Evolutionary conservation across 2,888 invertebrate species (phyloP).

Genomic region (Beris chalybata): DNA sequence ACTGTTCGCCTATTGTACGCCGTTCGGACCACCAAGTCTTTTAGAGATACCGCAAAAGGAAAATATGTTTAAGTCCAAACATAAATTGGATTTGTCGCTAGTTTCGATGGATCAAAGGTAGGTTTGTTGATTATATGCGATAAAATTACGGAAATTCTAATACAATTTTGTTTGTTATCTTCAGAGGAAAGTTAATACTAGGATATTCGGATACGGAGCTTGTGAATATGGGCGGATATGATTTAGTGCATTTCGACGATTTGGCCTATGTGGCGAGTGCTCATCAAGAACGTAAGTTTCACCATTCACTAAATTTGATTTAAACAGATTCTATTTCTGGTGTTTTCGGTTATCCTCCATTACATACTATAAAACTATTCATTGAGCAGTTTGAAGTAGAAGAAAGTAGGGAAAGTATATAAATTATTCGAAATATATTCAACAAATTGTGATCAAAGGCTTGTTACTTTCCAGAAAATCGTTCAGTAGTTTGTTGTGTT

Average conservation of each 20-base stretch:
- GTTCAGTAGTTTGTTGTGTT: too few species aligned
- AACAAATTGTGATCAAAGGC: not conserved
- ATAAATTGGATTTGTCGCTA: constrained; percentile 93
- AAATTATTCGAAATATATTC: constrained; percentile 3
- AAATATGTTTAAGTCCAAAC: constrained; percentile 99
- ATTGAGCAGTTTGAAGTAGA: too few species aligned
- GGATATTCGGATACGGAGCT: constrained; percentile 92
- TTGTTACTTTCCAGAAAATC: too few species aligned
- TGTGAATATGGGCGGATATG: constrained; percentile 93
- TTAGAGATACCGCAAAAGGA: constrained; percentile 98
- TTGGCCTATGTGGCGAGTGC: constrained; percentile 96
- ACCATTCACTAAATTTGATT: not conserved
- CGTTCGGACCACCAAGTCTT: constrained; percentile 96
- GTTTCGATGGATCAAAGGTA: constrained; percentile 97
- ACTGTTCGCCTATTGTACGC: constrained; percentile 96
- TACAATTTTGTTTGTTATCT: constrained; percentile 27
- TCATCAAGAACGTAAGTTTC: constrained; percentile 93
- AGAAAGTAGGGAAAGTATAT: not conserved
- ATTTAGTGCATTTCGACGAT: constrained; percentile 97
- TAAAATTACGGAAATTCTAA: constrained; percentile 35
- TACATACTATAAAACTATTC: not conserved
- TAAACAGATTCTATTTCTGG: not conserved
- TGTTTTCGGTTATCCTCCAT: constrained; percentile 1
- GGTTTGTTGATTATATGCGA: not conserved
- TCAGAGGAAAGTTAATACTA: constrained; percentile 89